Evolutionary conservation across 1,140 invertebrate genomes (phyloP), one percentile per base, ranked within the genome.

Genomic region (Solenopsis invicta): DNA sequence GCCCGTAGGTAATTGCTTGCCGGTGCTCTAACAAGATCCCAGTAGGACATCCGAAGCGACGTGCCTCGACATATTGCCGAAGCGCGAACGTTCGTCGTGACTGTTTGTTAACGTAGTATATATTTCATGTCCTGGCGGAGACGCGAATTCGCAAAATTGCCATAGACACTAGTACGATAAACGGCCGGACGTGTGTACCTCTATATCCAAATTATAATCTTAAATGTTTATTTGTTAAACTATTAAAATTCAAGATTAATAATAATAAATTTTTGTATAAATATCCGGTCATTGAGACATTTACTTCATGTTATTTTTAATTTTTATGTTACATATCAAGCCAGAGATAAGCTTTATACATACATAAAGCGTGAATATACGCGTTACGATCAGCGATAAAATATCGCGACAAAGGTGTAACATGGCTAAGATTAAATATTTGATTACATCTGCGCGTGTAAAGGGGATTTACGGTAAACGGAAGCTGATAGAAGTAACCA

Each of bases 21-120:
- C 24, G 41, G 56, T 13, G 29, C 24, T 5, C 45, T 62, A 84
- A 84, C 41, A 74, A 75, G 71, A 84, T 61, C 24, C 52, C 37
- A 50, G 37, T 21, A 75, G 69, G 18, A 75, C 18, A 61, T 50
- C 41, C 50, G 8, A 84, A 74, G 24, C 41, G 41, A 72, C 66
- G 21, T 24, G 41, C 61, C 69, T 37, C 41, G 67, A 34, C 67
- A 84, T 62, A 82, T 82, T 82, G 29, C 74, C 41, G 10, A 74
- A 34, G 34, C 8, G 34, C 37, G 18, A 66, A 18, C 18, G 18
- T 67, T 80, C 34, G 48, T 54, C 77, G n/a, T 64, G 24, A 69
- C 29, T 81, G 50, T 80, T 41, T 54, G 29, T 69, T 80, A 80
- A 67, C 18, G 13, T 16, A 13, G 13, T 21, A 24, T 48, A 67